These are phyloP conservation scores for Genyomyrus donnyi DNA, from an alignment of 2,113 vertebrate genomes.

Conservation along the genomic window DNA sequence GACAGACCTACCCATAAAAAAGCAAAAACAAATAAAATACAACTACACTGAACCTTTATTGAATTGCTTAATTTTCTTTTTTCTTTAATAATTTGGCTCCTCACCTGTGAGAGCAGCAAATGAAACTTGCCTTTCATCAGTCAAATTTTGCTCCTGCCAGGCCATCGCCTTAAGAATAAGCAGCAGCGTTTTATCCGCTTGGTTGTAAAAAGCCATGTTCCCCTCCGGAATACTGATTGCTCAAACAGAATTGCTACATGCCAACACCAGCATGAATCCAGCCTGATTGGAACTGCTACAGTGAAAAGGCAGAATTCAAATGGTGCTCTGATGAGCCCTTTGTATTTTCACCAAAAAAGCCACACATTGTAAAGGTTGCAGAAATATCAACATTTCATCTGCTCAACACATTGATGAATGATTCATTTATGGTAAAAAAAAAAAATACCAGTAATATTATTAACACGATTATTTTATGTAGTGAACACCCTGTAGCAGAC, in stretches of 20 bases:
- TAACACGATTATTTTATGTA: neutral
- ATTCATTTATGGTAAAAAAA: neutral
- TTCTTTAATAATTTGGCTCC: neutral
- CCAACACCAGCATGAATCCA: neutral
- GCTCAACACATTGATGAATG: neutral
- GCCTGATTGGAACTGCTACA: neutral
- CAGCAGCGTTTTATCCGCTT: neutral
- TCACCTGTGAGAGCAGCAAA: neutral
- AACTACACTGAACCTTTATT: neutral
- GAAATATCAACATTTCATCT: neutral
- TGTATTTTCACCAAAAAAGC: neutral
- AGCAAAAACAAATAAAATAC: neutral
- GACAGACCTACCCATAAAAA: neutral
- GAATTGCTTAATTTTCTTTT: neutral
- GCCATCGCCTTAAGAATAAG: neutral
- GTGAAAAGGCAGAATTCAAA: neutral
- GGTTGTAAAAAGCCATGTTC: neutral
- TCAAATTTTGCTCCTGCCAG: neutral
- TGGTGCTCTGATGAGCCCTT: neutral
- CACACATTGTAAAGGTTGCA: neutral
- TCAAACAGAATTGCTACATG: neutral
- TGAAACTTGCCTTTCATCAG: neutral
- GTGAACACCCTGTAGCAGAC: neutral
- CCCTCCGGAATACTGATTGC: neutral
- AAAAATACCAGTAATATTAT: neutral